phyloP scores from a whole-genome alignment of 2,113 vertebrate species.

The Lepus europaeus region DNA sequence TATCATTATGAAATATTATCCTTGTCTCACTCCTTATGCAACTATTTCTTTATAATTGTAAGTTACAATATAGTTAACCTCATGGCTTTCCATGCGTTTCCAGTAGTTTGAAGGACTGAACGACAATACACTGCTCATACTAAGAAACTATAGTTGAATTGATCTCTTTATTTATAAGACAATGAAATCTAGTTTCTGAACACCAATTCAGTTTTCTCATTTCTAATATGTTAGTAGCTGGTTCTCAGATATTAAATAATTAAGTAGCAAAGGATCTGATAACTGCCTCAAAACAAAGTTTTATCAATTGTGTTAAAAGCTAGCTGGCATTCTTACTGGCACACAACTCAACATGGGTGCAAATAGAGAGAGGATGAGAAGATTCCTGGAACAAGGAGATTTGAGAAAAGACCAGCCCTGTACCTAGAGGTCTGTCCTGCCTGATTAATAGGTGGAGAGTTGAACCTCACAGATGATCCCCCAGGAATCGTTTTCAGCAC shows the following conservation, averaged over 20 bases:
- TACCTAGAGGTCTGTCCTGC: not conserved
- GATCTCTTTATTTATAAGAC: not conserved
- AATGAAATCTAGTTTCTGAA: not conserved
- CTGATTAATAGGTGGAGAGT: conserved; percentile 25
- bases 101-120: not conserved
- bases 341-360: not conserved
- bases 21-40: not conserved
- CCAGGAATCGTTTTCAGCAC: not conserved
- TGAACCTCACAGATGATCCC: not conserved
- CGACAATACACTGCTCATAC: not conserved
- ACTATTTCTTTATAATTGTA: not conserved
- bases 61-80: not conserved
- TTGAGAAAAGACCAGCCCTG: not conserved
- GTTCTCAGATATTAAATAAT: not conserved
- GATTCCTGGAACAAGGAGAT: not conserved
- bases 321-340: not conserved
- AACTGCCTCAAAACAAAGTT: not conserved
- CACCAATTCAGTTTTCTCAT: not conserved
- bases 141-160: not conserved
- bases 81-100: not conserved
- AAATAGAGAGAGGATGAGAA: conserved; percentile 25
- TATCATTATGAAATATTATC: not conserved
- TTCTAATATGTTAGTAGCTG: not conserved
- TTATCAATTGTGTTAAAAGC: not conserved
- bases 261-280: not conserved